phyloP scores from a whole-genome alignment of 2,113 vertebrate genomes.

The Charina bottae region DNA sequence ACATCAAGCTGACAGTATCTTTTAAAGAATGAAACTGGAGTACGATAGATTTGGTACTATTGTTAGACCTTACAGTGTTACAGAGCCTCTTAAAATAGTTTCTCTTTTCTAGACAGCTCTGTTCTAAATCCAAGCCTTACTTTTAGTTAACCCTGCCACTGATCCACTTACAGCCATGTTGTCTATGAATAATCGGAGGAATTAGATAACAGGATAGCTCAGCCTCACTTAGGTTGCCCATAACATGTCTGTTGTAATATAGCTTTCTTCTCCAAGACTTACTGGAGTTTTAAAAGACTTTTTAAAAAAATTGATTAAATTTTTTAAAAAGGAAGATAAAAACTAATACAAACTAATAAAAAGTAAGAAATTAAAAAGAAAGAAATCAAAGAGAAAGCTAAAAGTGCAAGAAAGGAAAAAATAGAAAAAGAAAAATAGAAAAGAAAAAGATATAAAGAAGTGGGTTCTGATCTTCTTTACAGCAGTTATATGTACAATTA shows the following conservation, averaged over 20 bases:
- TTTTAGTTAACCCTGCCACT: constrained; percentile 42
- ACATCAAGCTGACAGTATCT: neutral
- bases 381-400: neutral
- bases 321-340: neutral
- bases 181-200: neutral
- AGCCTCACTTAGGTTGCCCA: neutral
- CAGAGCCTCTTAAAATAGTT: constrained; percentile 19
- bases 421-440: neutral
- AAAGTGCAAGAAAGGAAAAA: neutral
- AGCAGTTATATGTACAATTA: too few relatives aligned
- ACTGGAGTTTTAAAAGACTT: neutral
- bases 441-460: neutral
- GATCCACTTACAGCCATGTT: constrained; percentile 23
- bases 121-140: constrained; percentile 8
- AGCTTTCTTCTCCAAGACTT: neutral
- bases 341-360: neutral
- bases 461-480: too few relatives aligned
- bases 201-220: constrained; percentile 1
- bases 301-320: neutral
- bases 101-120: constrained; percentile 33
- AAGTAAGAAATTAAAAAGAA: neutral
- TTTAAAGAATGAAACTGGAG: constrained; percentile 33
- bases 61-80: neutral
- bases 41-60: neutral
- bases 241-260: neutral